A percentile compares a stretch with the other conserved stretches of the same genome.
Conservation (phyloP, 2,113 vertebrate genomes). For the Malurus cyaneus region DNA sequence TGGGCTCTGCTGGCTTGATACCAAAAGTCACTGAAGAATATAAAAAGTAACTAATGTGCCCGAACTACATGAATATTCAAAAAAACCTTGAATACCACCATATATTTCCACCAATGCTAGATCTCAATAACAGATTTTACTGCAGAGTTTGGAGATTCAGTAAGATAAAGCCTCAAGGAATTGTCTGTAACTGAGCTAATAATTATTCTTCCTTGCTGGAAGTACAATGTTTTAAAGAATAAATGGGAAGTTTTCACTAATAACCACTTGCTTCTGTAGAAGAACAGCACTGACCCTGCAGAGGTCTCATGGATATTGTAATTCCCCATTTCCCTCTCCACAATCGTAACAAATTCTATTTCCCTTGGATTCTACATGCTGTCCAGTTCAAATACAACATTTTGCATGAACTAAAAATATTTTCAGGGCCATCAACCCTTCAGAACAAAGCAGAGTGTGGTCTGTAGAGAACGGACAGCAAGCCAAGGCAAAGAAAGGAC, state of each 20-base stretch:
- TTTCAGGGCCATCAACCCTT: neutral
- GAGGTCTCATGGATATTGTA: neutral
- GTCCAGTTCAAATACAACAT: neutral
- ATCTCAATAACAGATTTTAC: neutral
- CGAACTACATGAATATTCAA: neutral
- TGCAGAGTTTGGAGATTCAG: neutral
- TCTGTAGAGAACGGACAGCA: neutral
- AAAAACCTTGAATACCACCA: neutral
- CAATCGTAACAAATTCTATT: neutral
- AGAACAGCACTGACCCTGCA: neutral
- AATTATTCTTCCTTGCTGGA: neutral
- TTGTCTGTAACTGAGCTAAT: neutral
- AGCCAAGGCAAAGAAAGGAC: neutral
- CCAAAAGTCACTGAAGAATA: neutral
- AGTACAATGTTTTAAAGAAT: neutral
- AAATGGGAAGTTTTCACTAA: neutral
- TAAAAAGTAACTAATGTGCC: neutral
- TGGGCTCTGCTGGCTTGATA: neutral
- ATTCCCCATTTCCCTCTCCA: neutral
- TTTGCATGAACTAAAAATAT: neutral
- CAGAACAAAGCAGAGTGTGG: neutral
- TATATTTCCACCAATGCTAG: neutral
- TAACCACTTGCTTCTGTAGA: neutral
- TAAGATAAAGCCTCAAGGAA: neutral
- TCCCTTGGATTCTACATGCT: neutral